Base-by-base conservation (phyloP, 2,888 invertebrate genomes). In the Perizoma affinitatum region DNA sequence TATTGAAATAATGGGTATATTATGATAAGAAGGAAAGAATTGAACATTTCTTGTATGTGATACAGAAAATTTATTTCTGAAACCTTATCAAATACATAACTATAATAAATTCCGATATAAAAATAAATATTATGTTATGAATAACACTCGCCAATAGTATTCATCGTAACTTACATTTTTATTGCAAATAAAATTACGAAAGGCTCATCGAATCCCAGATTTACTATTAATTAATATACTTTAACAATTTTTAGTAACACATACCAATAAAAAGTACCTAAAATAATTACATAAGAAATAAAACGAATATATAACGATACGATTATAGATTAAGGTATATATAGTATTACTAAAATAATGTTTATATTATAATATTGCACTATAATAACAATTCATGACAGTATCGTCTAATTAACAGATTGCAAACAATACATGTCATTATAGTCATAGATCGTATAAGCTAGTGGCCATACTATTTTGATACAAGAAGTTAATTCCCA, bases 41-140 rank as follows among this genome's bases (percentile, higher is more conserved):
- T 61, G 51, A 68, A 67, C 64, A 67, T 68, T 52, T 63, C 44
- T 55, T 57, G 57, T 47, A 58, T 60, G 57, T 66, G 66, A 65
- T 74, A 73, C 65, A 74, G 67, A 72, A 77, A 73, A 74, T 83
- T 83, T 82, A 82, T 84, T 83, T 77, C 68, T 71, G 49, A 77
- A 79, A 80, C 66, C 70, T 75, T 74, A 76, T 67, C 61, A 66
- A 22, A 68, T 69, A 76, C 75, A 75, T 72, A 78, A 79, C 81
- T 84, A 86, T 80, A 85, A 79, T 77, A 79, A 73, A 78, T 75
- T 80, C 80, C 71, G 70, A 84, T 87, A 86, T 75, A 87, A 84
- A 84, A 87, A 86, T 87, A 88, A 86, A 87, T 85, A 85, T 83
- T 75, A 87, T 84, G 83, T 82, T 74, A 72, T 76, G 6, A 10